A percentile compares a stretch with the other conserved stretches of the same genome.
These are phyloP conservation scores for Allobates femoralis DNA, from an alignment of 2,797 vertebrate species.

Conservation along the genomic window DNA sequence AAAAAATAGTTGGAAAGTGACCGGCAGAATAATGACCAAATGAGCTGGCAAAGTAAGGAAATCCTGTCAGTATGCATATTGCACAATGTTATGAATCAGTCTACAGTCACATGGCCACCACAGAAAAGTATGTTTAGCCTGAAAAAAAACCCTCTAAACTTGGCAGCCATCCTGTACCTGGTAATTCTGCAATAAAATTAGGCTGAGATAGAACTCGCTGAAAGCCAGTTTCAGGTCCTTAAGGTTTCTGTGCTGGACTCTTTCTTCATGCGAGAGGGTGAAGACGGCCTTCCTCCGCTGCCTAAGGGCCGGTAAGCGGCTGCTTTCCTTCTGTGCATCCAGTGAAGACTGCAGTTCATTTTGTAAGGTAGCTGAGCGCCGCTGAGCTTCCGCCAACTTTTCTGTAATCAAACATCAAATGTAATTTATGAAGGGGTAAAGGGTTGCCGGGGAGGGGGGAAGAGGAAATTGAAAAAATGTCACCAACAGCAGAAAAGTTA, in stretches of 20 bases:
- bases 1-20: too few relatives aligned
- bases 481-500: too few relatives aligned
- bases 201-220: conserved; percentile 98
- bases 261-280: conserved; percentile 92
- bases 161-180: conserved; percentile 75
- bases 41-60: too few relatives aligned
- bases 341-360: conserved; percentile 96
- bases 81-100: too few relatives aligned
- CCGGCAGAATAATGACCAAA: too few relatives aligned
- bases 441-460: too few relatives aligned
- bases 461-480: too few relatives aligned
- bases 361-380: conserved; percentile 93
- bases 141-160: neutral
- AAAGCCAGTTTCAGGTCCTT: conserved; percentile 95
- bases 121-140: too few relatives aligned
- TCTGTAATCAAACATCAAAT: conserved; percentile 74
- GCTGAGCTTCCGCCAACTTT: conserved; percentile 95
- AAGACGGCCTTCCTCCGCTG: conserved; percentile 90
- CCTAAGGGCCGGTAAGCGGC: conserved; percentile 82
- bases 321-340: conserved; percentile 93
- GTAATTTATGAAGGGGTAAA: neutral
- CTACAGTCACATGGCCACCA: too few relatives aligned
- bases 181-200: conserved; percentile 94
- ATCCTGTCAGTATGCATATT: too few relatives aligned
- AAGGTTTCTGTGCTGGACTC: conserved; percentile 95